Conservation (phyloP, 2,797 vertebrate genomes). For the Anas acuta region DNA sequence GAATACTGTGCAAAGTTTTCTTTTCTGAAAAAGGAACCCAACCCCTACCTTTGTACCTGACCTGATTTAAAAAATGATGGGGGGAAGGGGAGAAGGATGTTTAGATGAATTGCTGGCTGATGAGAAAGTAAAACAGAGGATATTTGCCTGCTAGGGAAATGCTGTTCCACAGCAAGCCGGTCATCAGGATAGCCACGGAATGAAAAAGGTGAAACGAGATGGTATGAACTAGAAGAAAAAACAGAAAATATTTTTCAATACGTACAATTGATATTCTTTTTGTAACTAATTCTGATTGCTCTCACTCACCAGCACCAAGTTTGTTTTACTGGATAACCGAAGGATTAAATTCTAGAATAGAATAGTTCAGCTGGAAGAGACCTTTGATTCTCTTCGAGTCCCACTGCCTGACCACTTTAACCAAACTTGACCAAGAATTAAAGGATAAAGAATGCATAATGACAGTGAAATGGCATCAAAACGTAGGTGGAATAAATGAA, state of each 20-base stretch:
- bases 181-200: neutral
- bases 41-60: neutral
- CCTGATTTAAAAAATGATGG: neutral
- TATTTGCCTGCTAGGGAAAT: neutral
- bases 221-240: neutral
- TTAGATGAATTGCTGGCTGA: neutral
- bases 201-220: neutral
- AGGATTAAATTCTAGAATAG: no score
- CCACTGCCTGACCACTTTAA: no score
- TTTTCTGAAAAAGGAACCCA: neutral
- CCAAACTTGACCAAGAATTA: neutral
- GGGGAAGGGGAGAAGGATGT: neutral
- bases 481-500: neutral
- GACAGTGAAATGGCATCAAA: neutral
- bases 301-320: no score
- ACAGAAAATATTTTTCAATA: neutral
- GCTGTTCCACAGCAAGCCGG: fast-evolving
- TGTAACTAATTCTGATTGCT: no score
- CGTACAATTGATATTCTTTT: neutral
- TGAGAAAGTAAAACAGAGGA: neutral
- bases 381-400: no score
- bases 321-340: no score
- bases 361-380: no score
- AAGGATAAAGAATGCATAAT: neutral
- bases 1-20: neutral